Base-by-base conservation (phyloP, 1,140 invertebrate genomes). In the Drosophila suzukii region DNA sequence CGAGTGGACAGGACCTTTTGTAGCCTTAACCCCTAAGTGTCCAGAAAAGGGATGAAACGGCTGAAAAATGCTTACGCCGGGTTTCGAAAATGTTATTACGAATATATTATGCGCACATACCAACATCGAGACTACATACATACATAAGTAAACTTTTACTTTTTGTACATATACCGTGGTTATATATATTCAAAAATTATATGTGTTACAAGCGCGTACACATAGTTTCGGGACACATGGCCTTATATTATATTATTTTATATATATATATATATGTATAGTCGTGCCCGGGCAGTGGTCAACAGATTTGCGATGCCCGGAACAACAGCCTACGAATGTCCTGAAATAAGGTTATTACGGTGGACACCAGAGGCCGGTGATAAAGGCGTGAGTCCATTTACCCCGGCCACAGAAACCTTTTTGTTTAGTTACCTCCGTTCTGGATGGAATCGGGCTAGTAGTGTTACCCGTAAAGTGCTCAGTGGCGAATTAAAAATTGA, bases 11-110 rank as follows among this genome's bases (percentile, higher is more conserved):
- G 43, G 43, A 60, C 60, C 75, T 63, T 72, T 81, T 57, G 67
- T 61, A 65, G 60, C 65, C 76, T 73, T 81, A 75, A 90, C 67
- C 74, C 78, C 63, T 91, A 85, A 90, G 86, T 88, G 88, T 88
- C 88, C 86, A 90, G 74, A 90, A 90, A 90, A 90, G 86, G 86
- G 86, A 90, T 90, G 86, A 90, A 90, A 90, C 68, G 84, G 63
- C 84, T 89, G 84, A 88, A 88, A 88, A 88, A 88, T 88, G 83
- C 83, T 84, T 88, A 84, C 83, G 84, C 83, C 78, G 80, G 80
- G 84, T 77, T 86, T 86, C 51, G 66, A 83, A 88, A 88, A 89
- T 88, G 84, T 88, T 83, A 83, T 83, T 80, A 86, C 84, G 75
- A 86, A 88, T 89, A 83, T 88, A 88, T 89, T 83, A 83, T 89